phyloP scores from a whole-genome alignment of 2,888 invertebrate species.

The Anarsia innoxiella region DNA sequence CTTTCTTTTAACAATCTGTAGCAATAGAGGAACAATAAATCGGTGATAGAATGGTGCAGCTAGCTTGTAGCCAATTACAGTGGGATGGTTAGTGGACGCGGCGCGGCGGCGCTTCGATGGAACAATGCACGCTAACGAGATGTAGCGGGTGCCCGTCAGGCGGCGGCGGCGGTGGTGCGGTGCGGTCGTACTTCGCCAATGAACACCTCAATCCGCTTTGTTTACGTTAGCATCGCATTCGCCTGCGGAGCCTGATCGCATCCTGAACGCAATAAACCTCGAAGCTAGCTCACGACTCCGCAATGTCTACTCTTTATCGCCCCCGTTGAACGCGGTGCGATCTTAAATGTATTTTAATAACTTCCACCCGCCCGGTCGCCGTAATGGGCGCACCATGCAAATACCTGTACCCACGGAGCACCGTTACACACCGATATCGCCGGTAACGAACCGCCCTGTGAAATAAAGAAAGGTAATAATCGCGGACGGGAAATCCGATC shows the following conservation, averaged over 20 bases:
- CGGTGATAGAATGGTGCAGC: slow-evolving; percentile 22
- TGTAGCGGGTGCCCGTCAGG: slow-evolving; percentile 40
- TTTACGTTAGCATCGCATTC: slow-evolving; percentile 51
- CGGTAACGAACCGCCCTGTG: slow-evolving; percentile 53
- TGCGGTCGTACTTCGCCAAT: too few species aligned
- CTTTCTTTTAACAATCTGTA: slow-evolving; percentile 14
- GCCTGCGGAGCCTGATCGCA: slow-evolving; percentile 48
- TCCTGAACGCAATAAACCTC: slow-evolving; percentile 67
- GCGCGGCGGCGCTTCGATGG: slow-evolving; percentile 21
- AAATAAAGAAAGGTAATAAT: slow-evolving; percentile 68
- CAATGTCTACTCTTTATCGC: slow-evolving; percentile 65
- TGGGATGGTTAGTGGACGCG: slow-evolving; percentile 24
- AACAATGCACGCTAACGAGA: slow-evolving; percentile 56
- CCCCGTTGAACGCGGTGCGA: slow-evolving; percentile 52
- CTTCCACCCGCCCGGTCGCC: slow-evolving; percentile 55
- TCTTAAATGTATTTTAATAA: slow-evolving; percentile 71
- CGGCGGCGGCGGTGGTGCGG: too few species aligned
- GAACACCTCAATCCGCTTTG: slow-evolving; percentile 62
- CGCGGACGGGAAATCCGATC: slow-evolving; percentile 63
- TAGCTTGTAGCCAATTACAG: slow-evolving; percentile 30
- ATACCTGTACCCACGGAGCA: slow-evolving; percentile 49
- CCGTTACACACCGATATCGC: slow-evolving; percentile 61
- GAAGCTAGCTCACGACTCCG: slow-evolving; percentile 62
- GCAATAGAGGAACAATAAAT: slow-evolving; percentile 14
- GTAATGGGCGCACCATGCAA: slow-evolving; percentile 68